A percentile compares a stretch with the other conserved stretches of the same genome.
phyloP scores from a whole-genome alignment of 1,140 invertebrate genomes.

The Hyles vespertilio region DNA sequence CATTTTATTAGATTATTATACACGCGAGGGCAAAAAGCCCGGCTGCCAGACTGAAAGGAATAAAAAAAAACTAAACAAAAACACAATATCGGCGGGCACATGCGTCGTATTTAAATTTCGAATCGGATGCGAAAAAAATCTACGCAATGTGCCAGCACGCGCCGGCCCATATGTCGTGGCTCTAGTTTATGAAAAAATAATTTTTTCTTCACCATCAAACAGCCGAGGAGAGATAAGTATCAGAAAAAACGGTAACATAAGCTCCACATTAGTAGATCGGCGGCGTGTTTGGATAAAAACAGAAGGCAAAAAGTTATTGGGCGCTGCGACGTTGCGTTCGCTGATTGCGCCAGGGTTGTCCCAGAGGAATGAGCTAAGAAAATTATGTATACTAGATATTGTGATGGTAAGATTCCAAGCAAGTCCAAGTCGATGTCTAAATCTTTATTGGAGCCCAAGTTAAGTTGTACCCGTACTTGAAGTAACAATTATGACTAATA shows the following conservation, averaged over 20 bases:
- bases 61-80: conserved; percentile 32
- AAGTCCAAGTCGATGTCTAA: too few relatives aligned
- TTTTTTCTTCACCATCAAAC: conserved; percentile 60
- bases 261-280: conserved; percentile 69
- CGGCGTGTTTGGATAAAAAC: conserved; percentile 59
- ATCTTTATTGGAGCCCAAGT: too few relatives aligned
- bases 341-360: conserved; percentile 35
- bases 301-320: conserved; percentile 52
- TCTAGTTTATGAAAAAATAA: conserved; percentile 38
- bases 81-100: conserved; percentile 48
- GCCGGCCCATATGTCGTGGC: conserved; percentile 54
- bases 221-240: conserved; percentile 49
- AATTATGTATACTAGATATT: too few relatives aligned
- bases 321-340: conserved; percentile 47
- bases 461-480: too few relatives aligned
- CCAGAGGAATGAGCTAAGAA: too few relatives aligned
- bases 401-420: too few relatives aligned
- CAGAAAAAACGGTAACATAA: conserved; percentile 70
- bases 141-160: conserved; percentile 67
- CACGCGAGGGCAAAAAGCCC: conserved; percentile 9
- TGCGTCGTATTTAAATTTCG: conserved; percentile 60
- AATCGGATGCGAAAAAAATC: conserved; percentile 72
- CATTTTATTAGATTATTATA: conserved; percentile 28
- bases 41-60: background rate
- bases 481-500: too few relatives aligned